Evolutionary conservation across 2,797 vertebrate genomes (phyloP), one percentile per base, ranked within the genome.

Genomic region (Oreortyx pictus): DNA sequence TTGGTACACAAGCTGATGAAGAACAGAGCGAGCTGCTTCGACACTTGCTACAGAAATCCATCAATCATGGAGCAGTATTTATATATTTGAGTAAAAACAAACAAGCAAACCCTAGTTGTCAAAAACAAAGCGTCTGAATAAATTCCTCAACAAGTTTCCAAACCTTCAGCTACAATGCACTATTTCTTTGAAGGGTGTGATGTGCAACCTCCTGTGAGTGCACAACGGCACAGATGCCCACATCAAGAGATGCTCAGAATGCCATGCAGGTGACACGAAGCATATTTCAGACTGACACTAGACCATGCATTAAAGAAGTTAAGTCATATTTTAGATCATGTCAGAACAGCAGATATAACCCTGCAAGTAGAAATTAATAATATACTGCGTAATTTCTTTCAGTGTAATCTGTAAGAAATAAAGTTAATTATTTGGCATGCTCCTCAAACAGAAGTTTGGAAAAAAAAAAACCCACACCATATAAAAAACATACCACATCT

Each of bases 361-460:
- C 57, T 65, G 33, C n/a, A 75, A 46, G 5, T 5, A 62, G 57
- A 52, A 79, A 90, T 64, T 79, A 11, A 72, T 83, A 59, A 79
- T 25, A 31, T n/a, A 6, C 27, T 22, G 27, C 14, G 16, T 41
- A 24, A 67, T 83, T 94, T 88, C 54, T 70, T 80, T 46, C 60
- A 44, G 23, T 59, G 62, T 46, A 64, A 43, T 49, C n/a, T 27
- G 16, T 17, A 23, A 90, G n/a, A 17, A 22, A 72, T 90, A 82
- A 82, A 91, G n/a, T 8, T 67, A 81, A 74, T 91, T 85, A 43
- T 85, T 94, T 81, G 47, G 2, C 4, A 47, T 37, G 44, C 24
- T 91, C 84, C 33, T 93, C 92, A 65, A 96, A 93, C 64, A 61
- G 82, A 87, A 78, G 77, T 93, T 95, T 93, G 56, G 68, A 92